Evolutionary conservation across 1,140 invertebrate genomes (phyloP), one percentile per base, ranked within the genome.

Genomic region (Druon quercuslanigerum): DNA sequence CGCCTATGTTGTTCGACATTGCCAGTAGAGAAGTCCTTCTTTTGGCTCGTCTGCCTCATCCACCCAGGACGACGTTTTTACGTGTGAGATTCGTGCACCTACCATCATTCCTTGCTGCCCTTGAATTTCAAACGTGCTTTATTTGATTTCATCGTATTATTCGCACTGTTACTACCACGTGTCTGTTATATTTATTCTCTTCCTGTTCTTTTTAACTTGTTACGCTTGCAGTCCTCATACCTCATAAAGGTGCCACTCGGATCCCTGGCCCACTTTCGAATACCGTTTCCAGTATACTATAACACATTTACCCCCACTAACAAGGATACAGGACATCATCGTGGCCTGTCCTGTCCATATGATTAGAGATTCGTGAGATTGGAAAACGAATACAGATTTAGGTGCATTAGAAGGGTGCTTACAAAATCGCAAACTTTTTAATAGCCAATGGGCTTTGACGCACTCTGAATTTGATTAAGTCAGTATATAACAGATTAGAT

Each of bases 111-210:
- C 85, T 82, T 75, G 82, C 60, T 85, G 85, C 83, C 85, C 85
- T 86, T 85, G 83, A 86, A 86, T 86, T 83, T 84, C 79, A 83
- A 87, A 74, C 75, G 81, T 66, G 78, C 74, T 73, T 79, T 82
- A 82, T 81, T 81, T 76, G 79, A 78, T 84, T 78, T 79, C 70
- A 79, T 82, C 82, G 82, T 83, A 77, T 83, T 84, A 78, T 75
- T 80, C 71, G 54, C 74, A 72, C 46, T 33, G 11, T 70, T 25
- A 71, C 52, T 76, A 74, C 74, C 72, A 17, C 8, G 17, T 17
- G 71, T 72, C 72, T 73, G 50, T 33, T 73, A 51, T 71, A 74
- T 74, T 76, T 72, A 46, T 75, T 72, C 77, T 79, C 72, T 70
- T 74, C 72, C 52, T 40, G 54, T 51, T 51, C 51, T 16, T 33